Conservation (phyloP, 2,797 vertebrate species). For the Sebastes nivosus region DNA sequence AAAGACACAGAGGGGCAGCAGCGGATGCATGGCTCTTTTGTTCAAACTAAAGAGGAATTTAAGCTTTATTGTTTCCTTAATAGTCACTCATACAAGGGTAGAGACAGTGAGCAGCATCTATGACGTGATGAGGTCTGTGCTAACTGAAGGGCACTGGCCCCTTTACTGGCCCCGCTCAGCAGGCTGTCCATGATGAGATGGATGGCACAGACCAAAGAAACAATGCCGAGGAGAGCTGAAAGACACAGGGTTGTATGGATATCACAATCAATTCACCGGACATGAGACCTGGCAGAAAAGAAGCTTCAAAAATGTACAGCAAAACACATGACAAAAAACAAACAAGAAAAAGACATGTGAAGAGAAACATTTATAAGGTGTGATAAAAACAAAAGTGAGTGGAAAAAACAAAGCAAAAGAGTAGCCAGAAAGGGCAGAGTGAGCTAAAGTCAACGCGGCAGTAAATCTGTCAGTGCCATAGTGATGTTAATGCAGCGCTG, state of each 20-base stretch:
- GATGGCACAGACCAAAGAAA: constrained; percentile 70
- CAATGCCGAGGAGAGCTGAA: constrained; percentile 66
- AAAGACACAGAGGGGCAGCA: constrained; percentile 60
- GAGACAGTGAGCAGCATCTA: constrained; percentile 62
- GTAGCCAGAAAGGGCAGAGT: constrained; percentile 36
- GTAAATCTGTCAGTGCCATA: constrained; percentile 84
- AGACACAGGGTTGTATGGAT: constrained; percentile 56
- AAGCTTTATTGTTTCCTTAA: constrained; percentile 58
- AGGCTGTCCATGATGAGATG: constrained; percentile 74
- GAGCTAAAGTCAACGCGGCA: constrained; percentile 74
- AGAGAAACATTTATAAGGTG: background rate
- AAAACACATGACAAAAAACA: background rate
- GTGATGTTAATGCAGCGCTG: constrained; percentile 82
- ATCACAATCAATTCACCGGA: constrained; percentile 39
- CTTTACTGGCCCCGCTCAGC: constrained; percentile 72
- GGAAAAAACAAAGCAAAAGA: background rate
- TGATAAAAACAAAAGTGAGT: background rate
- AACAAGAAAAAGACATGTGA: background rate
- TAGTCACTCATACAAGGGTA: constrained; percentile 51
- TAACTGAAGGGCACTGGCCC: constrained; percentile 65
- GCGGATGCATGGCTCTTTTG: constrained; percentile 70
- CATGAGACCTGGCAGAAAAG: background rate
- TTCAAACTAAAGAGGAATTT: constrained; percentile 43
- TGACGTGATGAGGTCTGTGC: constrained; percentile 56
- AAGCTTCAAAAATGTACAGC: background rate